Base-by-base conservation (phyloP, 2,797 vertebrate genomes). In the Saguinus oedipus region DNA sequence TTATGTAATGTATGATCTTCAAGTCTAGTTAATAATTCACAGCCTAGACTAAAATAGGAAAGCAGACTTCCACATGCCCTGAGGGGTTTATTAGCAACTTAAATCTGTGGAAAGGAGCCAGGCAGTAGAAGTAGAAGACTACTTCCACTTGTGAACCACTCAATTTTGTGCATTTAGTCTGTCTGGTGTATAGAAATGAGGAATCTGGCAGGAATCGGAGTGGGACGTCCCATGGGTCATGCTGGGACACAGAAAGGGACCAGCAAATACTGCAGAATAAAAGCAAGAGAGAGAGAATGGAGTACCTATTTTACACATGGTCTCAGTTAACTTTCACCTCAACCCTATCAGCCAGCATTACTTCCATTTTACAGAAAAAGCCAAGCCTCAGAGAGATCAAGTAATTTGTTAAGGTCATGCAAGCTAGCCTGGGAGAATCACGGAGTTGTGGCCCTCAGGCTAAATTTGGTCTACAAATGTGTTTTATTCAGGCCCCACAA, bases 81-180 rank as follows among this genome's bases (percentile, higher is more conserved):
- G 14, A n/a, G 13, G 0, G 2, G 10, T 24, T 55, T 33, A 4
- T 8, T 14, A 5, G 53, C 11, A 20, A 33, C 13, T 30, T 30
- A 44, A 59, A 36, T 5, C 1, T 7, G 20, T 2, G 42, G 36
- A 9, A 39, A 44, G 5, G 4, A 12, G 42, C 19, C 22, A 19
- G 39, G 7, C 2, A 24, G 42, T 39, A 39, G 39, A 39, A 39
- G 39, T 39, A 39, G 39, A 24, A 0, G 1, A 53, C 27, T 57
- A 27, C 72, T 70, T 50, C 14, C 22, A 36, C 12, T 6, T 12
- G 6, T 13, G 50, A 12, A 27, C 17, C 50, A 7, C 55, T 19
- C 24, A 5, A 11, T 42, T 55, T 22, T 74, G 11, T 33, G n/a
- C 13, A 14, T 2, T 1, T 14, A 79, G 30, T 88, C 4, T 1